Evolutionary conservation across 2,797 vertebrate species (phyloP).

Genomic region (Bryconaethiops microstoma): DNA sequence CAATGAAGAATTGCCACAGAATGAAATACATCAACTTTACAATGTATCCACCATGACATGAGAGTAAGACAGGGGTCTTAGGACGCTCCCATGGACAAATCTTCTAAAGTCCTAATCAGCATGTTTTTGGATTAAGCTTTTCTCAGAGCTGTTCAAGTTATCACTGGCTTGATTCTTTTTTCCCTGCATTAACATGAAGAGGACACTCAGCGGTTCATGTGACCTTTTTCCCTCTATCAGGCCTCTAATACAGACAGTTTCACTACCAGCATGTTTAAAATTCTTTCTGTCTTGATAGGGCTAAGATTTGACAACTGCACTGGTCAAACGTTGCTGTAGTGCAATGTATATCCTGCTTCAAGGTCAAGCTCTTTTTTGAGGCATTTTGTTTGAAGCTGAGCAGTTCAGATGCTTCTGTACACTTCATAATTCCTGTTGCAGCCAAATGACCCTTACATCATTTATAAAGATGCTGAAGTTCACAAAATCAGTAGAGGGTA

Average conservation of each 20-base stretch:
- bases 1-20: not conserved
- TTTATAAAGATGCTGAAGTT: not conserved
- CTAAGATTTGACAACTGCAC: too few species aligned
- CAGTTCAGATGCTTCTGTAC: too few species aligned
- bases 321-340: too few species aligned
- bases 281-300: too few species aligned
- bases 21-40: not conserved
- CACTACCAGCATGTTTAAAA: too few species aligned
- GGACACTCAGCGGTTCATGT: not conserved
- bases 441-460: not conserved
- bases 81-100: conserved; percentile 3
- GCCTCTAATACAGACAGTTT: too few species aligned
- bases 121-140: conserved; percentile 3
- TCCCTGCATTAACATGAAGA: not conserved
- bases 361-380: too few species aligned
- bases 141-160: not conserved
- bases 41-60: not conserved
- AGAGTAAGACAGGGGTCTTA: not conserved
- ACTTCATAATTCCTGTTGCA: too few species aligned
- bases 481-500: not conserved
- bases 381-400: too few species aligned
- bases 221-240: not conserved
- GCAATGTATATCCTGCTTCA: too few species aligned
- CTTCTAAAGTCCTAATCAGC: conserved; percentile 11
- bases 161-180: not conserved